Conservation (phyloP, 2,113 vertebrate species). For the Typhlomys cinereus region DNA sequence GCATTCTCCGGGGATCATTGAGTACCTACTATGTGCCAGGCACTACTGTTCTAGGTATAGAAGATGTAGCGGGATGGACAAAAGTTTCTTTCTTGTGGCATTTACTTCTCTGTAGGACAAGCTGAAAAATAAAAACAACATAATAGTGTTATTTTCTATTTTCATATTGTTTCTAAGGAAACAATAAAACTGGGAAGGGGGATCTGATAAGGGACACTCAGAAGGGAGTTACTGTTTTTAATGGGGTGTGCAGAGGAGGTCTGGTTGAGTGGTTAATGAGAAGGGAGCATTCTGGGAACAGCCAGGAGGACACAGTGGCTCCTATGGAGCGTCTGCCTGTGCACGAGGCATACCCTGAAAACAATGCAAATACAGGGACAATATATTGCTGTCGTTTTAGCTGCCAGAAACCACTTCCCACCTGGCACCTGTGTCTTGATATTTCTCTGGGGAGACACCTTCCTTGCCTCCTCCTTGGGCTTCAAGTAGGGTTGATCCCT, state of each 20-base stretch:
- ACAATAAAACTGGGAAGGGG: neutral
- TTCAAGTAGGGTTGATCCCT: neutral
- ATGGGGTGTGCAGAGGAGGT: neutral
- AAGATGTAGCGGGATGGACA: neutral
- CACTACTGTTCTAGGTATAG: neutral
- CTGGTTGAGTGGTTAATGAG: neutral
- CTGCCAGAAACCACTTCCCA: slow-evolving; percentile 12
- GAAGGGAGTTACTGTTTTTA: neutral
- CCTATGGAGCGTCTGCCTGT: neutral
- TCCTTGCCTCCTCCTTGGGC: neutral
- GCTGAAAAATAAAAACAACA: slow-evolving; percentile 6
- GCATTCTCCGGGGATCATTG: neutral
- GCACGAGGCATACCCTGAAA: neutral
- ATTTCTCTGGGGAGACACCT: slow-evolving; percentile 23
- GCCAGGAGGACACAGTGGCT: neutral
- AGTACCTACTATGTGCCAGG: neutral
- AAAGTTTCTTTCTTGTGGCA: neutral
- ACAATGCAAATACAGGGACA: neutral
- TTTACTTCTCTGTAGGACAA: neutral
- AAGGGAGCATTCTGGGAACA: neutral
- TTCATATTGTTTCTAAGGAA: neutral
- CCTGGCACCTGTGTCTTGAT: slow-evolving; percentile 10
- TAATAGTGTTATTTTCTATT: neutral
- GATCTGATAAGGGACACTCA: neutral
- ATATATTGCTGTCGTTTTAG: neutral